Base-by-base conservation (phyloP, 2,797 vertebrate species). In the Uromys caudimaculatus region DNA sequence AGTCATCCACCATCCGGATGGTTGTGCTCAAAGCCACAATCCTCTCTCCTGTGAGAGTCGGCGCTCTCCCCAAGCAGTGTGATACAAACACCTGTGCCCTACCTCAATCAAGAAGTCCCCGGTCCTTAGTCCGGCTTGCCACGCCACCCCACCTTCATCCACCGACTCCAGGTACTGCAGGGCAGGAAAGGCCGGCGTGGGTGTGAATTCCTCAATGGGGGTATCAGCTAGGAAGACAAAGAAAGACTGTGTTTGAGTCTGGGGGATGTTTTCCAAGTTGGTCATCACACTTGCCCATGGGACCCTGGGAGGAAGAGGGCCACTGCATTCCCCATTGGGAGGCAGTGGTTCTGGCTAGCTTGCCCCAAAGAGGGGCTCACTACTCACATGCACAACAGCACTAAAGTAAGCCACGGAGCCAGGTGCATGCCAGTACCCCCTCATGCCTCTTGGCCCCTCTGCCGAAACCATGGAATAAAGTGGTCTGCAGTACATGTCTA, bases 91-190 rank as follows among this genome's bases (percentile, higher is more conserved):
- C 71, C 50, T 0, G 29, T 62, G 86, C 97, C 96, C 98, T 99
- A 99, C 99, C 99, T 99, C 99, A 50, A 99, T 99, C 98, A 99
- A 98, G 98, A 99, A 99, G 98, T 99, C 99, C 88, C 99, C 99
- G 4, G 99, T 99, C 98, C 99, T 98, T 95, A 99, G 99, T 93
- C 99, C 99, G 86, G 99, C 99, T 98, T 99, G 99, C 99, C 99
- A 99, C 6, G 99, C 99, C 98, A 99, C 99, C 50, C 99, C 99
- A 3, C 99, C 99, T 98, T 99, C 99, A 52, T 99, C 99, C 99
- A 99, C 99, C 2, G 99, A 99, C 99, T 99, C 99, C 98, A 99
- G 99, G 98, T 99, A 99, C 99, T 99, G 99, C 98, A 99, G 99
- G 67, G 99, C 99, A 0, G 99, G 99, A 98, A 99, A 99, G 69